Base-by-base conservation (phyloP, 2,113 vertebrate species). In the Phrynosoma platyrhinos region DNA sequence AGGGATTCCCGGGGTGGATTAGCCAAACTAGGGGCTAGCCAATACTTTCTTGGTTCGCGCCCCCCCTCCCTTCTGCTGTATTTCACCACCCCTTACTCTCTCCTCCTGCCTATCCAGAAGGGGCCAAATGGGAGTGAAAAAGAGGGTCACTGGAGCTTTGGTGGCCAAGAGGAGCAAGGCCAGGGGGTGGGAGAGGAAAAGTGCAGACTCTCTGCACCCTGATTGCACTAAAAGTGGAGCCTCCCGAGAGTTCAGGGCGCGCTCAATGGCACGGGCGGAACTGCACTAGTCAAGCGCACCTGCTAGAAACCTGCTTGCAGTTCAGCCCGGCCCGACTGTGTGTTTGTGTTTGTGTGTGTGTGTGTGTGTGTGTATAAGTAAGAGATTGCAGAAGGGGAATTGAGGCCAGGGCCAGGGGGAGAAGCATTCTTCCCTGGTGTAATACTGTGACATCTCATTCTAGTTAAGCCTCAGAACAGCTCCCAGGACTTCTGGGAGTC, bases 381-480 rank as follows among this genome's bases (percentile, higher is more conserved):
- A 93, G 85, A 86, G 88, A 27, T 91, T 94, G 89, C 86, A 82
- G 88, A 92, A 93, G 86, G n/a, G 52, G n/a, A 1, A 52, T 91
- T 87, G 93, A 87, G 90, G 90, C 16, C 86, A 9, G 18, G 64
- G 64, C 5, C 18, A 66, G 58, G 10, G 55, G 18, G 64, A 27
- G 23, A 2, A 9, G 68, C 68, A 4, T 25, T 96, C 95, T 96
- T 95, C 91, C 91, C 84, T 91, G 95, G 94, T 94, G 96, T 93
- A 93, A 88, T 95, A 95, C 95, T 96, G 94, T 96, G 96, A 97
- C 95, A 95, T 93, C 93, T 97, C 92, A 92, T 93, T 85, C 88
- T 95, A 96, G 95, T 94, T 94, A 94, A 96, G 90, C 91, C 94
- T 94, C 95, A 30, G 93, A 91, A 83, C 91, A 92, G 93, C 79